Evolutionary conservation across 2,113 vertebrate genomes (phyloP).

Genomic region (Mungos mungo): DNA sequence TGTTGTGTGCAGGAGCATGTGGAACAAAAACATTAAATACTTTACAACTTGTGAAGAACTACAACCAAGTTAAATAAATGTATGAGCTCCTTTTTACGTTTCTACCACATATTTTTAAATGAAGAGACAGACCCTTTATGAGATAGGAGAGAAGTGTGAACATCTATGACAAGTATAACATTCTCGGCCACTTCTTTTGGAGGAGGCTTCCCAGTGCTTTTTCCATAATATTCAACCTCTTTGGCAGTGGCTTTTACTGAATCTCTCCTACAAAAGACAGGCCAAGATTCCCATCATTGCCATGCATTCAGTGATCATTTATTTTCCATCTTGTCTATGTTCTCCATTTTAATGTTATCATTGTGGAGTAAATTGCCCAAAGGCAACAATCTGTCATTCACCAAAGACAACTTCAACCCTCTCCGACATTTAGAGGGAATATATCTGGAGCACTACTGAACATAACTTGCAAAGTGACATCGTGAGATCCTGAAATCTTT

Average conservation of each 20-base stretch:
- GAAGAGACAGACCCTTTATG: neutral
- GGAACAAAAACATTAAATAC: neutral
- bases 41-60: neutral
- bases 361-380: constrained; percentile 28
- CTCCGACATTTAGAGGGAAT: neutral
- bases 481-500: neutral
- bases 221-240: neutral
- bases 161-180: neutral
- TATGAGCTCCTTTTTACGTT: neutral
- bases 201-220: neutral
- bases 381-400: constrained; percentile 56
- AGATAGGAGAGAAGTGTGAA: neutral
- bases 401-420: constrained; percentile 36
- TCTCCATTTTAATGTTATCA: constrained; percentile 44
- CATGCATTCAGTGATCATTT: constrained; percentile 56
- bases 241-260: neutral
- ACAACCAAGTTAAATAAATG: neutral
- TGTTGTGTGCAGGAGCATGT: neutral
- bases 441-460: neutral
- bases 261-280: neutral
- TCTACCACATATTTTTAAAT: neutral
- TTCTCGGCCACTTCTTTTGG: neutral
- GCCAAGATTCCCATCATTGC: neutral
- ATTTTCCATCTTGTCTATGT: neutral
- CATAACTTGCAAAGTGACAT: constrained; percentile 60